Evolutionary conservation across 2,797 vertebrate genomes (phyloP).

Genomic region (Pipistrellus nathusii): DNA sequence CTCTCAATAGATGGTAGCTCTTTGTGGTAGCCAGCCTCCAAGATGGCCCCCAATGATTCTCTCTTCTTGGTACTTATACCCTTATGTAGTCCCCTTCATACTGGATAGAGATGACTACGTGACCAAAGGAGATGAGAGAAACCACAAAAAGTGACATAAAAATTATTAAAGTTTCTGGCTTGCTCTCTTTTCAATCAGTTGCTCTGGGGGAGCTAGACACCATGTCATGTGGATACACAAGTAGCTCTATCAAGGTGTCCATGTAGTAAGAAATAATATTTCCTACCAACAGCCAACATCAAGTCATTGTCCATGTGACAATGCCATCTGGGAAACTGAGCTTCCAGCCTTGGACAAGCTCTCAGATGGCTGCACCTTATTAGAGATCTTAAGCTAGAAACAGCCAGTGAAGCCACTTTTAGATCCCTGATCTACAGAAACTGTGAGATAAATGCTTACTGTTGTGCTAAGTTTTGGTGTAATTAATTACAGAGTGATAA

Average conservation of each 20-base stretch:
- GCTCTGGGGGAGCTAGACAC: not conserved
- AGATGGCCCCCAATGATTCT: not conserved
- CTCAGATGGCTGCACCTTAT: not conserved
- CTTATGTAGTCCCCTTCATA: not conserved
- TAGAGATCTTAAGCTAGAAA: not conserved
- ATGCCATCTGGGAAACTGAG: not conserved
- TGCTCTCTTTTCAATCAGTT: constrained; percentile 2
- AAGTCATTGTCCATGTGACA: not conserved
- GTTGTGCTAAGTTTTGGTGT: not conserved
- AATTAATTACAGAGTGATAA: not conserved
- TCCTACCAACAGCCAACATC: not conserved
- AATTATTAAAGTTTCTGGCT: not conserved
- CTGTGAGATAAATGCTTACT: not conserved
- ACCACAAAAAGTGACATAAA: not conserved
- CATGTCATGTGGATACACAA: not conserved
- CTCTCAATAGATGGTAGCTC: not conserved
- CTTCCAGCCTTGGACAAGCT: not conserved
- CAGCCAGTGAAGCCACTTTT: not conserved
- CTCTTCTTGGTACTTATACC: not conserved
- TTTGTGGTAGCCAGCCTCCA: not conserved
- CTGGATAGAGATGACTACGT: not conserved
- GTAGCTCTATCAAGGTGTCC: not conserved
- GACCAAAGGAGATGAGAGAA: not conserved
- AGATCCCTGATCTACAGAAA: not conserved
- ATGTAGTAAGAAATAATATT: not conserved